Evolutionary conservation across 2,797 vertebrate genomes (phyloP).

Genomic region (Netta rufina): DNA sequence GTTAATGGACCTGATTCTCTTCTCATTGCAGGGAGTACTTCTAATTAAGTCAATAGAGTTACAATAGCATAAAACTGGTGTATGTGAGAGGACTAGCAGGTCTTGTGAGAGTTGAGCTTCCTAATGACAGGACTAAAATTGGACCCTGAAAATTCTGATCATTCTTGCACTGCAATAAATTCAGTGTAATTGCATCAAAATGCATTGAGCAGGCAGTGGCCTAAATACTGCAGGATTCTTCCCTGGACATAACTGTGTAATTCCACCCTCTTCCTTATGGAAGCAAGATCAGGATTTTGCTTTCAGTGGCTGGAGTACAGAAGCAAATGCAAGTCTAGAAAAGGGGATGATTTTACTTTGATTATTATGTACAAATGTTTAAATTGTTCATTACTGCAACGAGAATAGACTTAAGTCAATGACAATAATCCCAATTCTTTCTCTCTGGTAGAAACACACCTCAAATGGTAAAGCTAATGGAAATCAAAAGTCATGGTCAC

Average conservation of each 20-base stretch:
- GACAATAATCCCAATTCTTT: background rate
- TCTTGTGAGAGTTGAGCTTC: conserved; percentile 47
- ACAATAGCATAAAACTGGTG: conserved; percentile 41
- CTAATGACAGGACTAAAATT: conserved; percentile 49
- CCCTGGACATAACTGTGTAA: background rate
- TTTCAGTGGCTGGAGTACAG: background rate
- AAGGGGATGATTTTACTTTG: rapidly evolving
- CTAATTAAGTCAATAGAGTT: conserved; percentile 64
- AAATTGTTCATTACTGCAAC: background rate
- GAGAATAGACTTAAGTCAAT: background rate
- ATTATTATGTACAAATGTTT: background rate
- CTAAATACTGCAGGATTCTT: conserved; percentile 25
- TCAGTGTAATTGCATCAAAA: conserved; percentile 12
- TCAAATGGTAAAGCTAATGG: background rate
- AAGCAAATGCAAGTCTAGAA: background rate
- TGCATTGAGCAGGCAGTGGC: conserved; percentile 13
- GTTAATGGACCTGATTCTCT: conserved; percentile 67
- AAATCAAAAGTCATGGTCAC: background rate
- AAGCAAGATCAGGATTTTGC: background rate
- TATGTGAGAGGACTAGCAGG: conserved; percentile 26
- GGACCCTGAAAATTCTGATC: conserved; percentile 23
- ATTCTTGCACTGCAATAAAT: background rate
- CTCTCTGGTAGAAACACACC: background rate
- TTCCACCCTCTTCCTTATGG: background rate
- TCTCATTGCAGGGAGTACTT: conserved; percentile 53